A percentile compares a stretch with the other conserved stretches of the same genome.
Conservation (phyloP, 2,888 invertebrate genomes). For the Philereme transversata region DNA sequence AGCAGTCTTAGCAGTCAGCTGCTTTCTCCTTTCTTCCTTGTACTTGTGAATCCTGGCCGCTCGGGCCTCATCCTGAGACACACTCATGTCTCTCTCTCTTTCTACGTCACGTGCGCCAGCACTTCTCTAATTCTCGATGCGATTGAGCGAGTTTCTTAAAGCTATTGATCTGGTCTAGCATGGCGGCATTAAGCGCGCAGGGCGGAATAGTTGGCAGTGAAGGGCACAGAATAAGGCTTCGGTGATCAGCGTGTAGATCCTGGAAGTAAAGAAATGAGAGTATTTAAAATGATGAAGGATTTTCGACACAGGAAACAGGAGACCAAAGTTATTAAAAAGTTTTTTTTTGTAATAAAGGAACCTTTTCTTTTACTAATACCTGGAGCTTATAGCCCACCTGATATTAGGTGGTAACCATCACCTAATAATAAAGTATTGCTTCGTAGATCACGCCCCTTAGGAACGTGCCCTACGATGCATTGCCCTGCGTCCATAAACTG, state of each 20-base stretch:
- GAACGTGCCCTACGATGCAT: too few relatives aligned
- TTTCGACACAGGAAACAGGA: background rate
- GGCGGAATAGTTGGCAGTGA: conserved; percentile 81
- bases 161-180: conserved; percentile 69
- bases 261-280: conserved; percentile 56
- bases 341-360: too few relatives aligned
- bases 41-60: conserved; percentile 88
- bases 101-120: conserved; percentile 68
- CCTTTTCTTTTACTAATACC: too few relatives aligned
- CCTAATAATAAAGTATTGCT: too few relatives aligned
- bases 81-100: conserved; percentile 63
- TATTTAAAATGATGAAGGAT: conserved; percentile 14
- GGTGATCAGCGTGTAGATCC: conserved; percentile 54
- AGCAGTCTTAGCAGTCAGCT: conserved; percentile 85
- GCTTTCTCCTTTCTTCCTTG: conserved; percentile 88
- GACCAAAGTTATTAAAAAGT: too few relatives aligned
- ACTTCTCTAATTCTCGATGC: conserved; percentile 51
- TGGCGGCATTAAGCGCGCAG: conserved; percentile 75
- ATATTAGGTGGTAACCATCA: too few relatives aligned
- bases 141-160: conserved; percentile 56
- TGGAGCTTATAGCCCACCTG: too few relatives aligned
- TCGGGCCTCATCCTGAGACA: conserved; percentile 77
- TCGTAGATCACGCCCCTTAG: too few relatives aligned
- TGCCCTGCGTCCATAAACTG: too few relatives aligned
- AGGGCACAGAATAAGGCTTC: conserved; percentile 67